Evolutionary conservation across 2,888 invertebrate genomes (phyloP), one percentile per base, ranked within the genome.

Genomic region (Nomada hirtipes): DNA sequence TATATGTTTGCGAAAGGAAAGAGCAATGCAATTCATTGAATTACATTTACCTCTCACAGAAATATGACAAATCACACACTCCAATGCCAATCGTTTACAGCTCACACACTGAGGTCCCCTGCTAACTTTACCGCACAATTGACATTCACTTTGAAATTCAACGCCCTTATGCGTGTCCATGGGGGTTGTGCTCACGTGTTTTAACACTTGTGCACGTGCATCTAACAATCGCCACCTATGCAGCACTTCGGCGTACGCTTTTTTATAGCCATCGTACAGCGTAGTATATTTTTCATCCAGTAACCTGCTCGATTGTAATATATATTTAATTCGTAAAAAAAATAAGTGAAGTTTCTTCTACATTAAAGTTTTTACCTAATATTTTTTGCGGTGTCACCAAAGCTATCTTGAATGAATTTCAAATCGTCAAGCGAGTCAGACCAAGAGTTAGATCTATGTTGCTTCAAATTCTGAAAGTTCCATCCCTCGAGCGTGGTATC

Each of bases 211-310:
- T n/a, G 97, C 96, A 87, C 97, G 95, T 76, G 97, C 96, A 88
- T 97, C 96, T 57, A 97, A 94, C 74, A 98, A 94, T 87, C 97
- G 96, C 98, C 98, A 98, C 52, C 97, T 95, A 90, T 98, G 97
- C 61, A 99, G 94, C 42, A 98, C 96, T 92, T 98, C 98, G 0
- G 98, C 98, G 92, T 99, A 99, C 0, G 96, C 96, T 86, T 96
- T 95, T 93, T 98, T 98, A 90, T 97, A 98, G 84, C 96, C 96
- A 92, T 98, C 97, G 91, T 98, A 98, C 44, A 97, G 94, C 0
- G 95, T 94, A 55, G 94, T 93, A 69, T 94, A 92, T 67, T 93
- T 94, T 2, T 95, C 95, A 86, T 95, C 95, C 2, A 92, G 84
- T 23, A 91, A 86, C 57, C 92, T 92, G 71, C 18, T 55, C 0